Evolutionary conservation across 1,140 invertebrate genomes (phyloP).

Genomic region (Thalassaphorura encarpata): DNA sequence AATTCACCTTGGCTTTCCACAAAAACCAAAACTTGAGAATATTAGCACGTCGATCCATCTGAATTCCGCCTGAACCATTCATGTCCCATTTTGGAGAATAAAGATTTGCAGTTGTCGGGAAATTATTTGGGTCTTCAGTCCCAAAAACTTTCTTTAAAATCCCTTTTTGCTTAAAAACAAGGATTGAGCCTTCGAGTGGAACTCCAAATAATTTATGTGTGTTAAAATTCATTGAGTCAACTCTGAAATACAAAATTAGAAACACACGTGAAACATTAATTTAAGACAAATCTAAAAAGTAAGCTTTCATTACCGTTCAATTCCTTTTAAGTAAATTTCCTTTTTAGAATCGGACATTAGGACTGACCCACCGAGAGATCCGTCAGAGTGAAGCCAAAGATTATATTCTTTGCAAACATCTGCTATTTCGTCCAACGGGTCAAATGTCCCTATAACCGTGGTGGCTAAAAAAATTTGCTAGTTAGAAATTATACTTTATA

Average conservation of each 20-base stretch:
- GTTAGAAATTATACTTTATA: neutral
- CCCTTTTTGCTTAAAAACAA: slow-evolving; percentile 47
- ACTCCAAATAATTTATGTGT: slow-evolving; percentile 79
- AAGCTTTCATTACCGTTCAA: slow-evolving; percentile 45
- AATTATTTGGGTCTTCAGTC: neutral
- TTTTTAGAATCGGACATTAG: slow-evolving; percentile 70
- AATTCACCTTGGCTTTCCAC: slow-evolving; percentile 21
- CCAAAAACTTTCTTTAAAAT: slow-evolving; percentile 1
- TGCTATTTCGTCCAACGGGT: slow-evolving; percentile 69
- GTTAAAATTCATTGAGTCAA: slow-evolving; percentile 87
- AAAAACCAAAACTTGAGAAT: slow-evolving; percentile 20
- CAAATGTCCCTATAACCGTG: slow-evolving; percentile 66
- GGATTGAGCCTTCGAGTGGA: slow-evolving; percentile 77
- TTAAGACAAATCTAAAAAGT: neutral
- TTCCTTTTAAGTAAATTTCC: slow-evolving; percentile 58
- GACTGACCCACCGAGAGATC: slow-evolving; percentile 84
- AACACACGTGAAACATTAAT: neutral
- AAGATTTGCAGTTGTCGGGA: neutral
- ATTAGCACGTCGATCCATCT: slow-evolving; percentile 12
- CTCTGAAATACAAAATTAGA: slow-evolving; percentile 43
- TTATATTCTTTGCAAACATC: slow-evolving; percentile 68
- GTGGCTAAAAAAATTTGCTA: slow-evolving; percentile 34
- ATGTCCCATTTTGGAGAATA: neutral
- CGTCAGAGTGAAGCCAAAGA: slow-evolving; percentile 92
- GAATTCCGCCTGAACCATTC: slow-evolving; percentile 2